Conservation (phyloP, 2,888 invertebrate species). For the Ormyrus labotus region DNA sequence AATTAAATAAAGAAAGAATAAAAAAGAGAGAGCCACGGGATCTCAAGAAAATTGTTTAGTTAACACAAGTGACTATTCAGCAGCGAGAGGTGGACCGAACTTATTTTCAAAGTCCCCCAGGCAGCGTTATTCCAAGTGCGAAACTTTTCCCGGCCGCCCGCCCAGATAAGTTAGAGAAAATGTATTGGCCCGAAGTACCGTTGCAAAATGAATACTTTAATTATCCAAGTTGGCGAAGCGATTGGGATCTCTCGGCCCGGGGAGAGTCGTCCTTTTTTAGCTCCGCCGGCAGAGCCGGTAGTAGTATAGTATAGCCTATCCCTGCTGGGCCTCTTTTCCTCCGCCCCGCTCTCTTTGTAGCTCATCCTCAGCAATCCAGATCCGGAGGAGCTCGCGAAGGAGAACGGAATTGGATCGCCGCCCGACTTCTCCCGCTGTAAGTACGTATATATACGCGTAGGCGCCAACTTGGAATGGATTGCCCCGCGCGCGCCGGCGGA, state of each 20-base stretch:
- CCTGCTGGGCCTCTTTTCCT: slow-evolving; percentile 11
- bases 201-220: slow-evolving; percentile 50
- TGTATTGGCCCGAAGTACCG: slow-evolving; percentile 23
- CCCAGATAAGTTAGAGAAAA: slow-evolving; percentile 21
- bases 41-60: too few species aligned
- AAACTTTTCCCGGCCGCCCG: background rate
- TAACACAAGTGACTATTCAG: too few species aligned
- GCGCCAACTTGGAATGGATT: too few species aligned
- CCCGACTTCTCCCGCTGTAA: background rate
- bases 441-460: background rate
- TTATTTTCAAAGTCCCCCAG: too few species aligned
- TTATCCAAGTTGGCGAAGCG: slow-evolving; percentile 40
- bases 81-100: too few species aligned
- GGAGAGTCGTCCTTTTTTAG: slow-evolving; percentile 4
- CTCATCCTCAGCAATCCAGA: slow-evolving; percentile 27
- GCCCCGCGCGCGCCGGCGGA: too few species aligned
- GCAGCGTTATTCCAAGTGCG: background rate
- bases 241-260: slow-evolving; percentile 24
- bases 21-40: too few species aligned
- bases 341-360: background rate
- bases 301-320: background rate
- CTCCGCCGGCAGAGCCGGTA: slow-evolving; percentile 3
- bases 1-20: too few species aligned
- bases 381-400: slow-evolving; percentile 16
- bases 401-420: slow-evolving; percentile 43